These are phyloP conservation scores for Sthenelais limicola DNA, from an alignment of 2,888 invertebrate species.

Conservation along the genomic window DNA sequence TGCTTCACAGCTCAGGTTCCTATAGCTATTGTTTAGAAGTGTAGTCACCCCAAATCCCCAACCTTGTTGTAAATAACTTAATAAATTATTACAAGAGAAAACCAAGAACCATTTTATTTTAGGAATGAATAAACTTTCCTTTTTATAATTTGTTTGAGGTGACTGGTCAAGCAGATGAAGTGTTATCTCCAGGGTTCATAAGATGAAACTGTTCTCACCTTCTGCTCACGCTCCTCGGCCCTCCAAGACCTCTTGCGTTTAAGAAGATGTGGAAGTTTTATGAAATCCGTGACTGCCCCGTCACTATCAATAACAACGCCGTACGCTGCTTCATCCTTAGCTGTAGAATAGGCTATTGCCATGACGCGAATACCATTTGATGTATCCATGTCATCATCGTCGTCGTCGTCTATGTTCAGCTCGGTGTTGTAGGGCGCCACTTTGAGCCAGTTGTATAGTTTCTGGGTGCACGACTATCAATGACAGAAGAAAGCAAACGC, in stretches of 20 bases:
- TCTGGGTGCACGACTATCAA: constrained; percentile 82
- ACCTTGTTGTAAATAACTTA: too few species aligned
- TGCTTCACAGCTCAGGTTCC: too few species aligned
- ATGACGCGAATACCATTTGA: constrained; percentile 87
- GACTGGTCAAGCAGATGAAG: too few species aligned
- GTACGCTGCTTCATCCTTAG: constrained; percentile 80
- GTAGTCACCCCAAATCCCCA: too few species aligned
- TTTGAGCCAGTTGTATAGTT: constrained; percentile 92
- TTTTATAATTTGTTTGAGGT: too few species aligned
- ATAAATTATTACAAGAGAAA: too few species aligned
- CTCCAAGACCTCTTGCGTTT: constrained; percentile 84
- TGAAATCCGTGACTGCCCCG: constrained; percentile 92
- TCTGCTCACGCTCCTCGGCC: constrained; percentile 79
- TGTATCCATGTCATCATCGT: constrained; percentile 84
- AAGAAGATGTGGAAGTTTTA: constrained; percentile 88
- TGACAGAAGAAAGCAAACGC: too few species aligned
- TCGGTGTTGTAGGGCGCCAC: constrained; percentile 86
- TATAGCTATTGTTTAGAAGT: too few species aligned
- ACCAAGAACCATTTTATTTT: too few species aligned
- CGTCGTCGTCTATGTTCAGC: constrained; percentile 85
- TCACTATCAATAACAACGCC: constrained; percentile 89
- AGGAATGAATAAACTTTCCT: too few species aligned
- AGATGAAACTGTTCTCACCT: too few species aligned
- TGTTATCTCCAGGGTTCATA: too few species aligned
- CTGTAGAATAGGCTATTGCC: constrained; percentile 81